A percentile compares a stretch with the other conserved stretches of the same genome.
Evolutionary conservation across 1,140 invertebrate genomes (phyloP).

Genomic region (Calliphora vicina): DNA sequence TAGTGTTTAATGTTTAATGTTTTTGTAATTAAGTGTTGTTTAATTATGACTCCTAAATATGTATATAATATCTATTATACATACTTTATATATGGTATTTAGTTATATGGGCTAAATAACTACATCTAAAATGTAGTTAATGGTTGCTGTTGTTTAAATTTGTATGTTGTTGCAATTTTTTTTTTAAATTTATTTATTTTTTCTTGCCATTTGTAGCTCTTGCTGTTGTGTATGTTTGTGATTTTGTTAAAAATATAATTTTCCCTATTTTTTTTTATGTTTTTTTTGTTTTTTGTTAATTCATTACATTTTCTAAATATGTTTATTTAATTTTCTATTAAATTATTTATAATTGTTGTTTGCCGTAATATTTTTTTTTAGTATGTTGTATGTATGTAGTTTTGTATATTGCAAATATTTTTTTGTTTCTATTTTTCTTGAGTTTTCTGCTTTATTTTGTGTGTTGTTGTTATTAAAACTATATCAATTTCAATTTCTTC

Average conservation of each 20-base stretch:
- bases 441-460: neutral
- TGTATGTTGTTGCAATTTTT: neutral
- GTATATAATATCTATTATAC: conserved; percentile 24
- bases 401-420: neutral
- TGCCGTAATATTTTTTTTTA: neutral
- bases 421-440: neutral
- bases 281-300: neutral
- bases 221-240: neutral
- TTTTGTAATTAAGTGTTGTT: too few species aligned
- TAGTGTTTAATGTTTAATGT: neutral
- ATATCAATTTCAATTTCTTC: neutral
- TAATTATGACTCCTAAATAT: conserved; percentile 17
- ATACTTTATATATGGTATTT: neutral
- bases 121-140: neutral
- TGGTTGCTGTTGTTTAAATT: neutral
- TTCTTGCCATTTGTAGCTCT: neutral
- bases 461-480: neutral
- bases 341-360: neutral
- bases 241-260: neutral
- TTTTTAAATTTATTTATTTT: conserved; percentile 15
- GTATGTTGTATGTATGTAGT: too few species aligned
- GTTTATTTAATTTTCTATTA: neutral
- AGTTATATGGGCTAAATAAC: neutral
- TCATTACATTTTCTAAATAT: neutral
- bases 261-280: neutral